A percentile compares a stretch with the other conserved stretches of the same genome.
Evolutionary conservation across 2,797 vertebrate species (phyloP).

Genomic region (Simalia tracyae): DNA sequence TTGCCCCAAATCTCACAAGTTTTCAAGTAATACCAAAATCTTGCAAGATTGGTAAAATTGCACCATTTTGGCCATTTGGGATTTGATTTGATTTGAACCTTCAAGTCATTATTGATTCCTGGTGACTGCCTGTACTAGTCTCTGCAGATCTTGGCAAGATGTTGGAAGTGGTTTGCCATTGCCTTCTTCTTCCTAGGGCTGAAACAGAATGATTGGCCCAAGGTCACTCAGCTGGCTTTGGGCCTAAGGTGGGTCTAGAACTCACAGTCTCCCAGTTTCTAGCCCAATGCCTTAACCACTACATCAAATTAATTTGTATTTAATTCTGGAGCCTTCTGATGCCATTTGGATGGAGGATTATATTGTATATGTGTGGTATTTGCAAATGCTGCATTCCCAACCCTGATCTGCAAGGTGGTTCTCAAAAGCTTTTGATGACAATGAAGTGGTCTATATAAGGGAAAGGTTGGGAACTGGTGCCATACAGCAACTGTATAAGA

Average conservation of each 20-base stretch:
- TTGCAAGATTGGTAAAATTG: not conserved
- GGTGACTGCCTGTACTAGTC: not conserved
- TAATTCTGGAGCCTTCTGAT: not conserved
- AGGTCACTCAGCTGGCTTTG: not conserved
- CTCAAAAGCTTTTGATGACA: not conserved
- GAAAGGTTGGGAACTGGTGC: not conserved
- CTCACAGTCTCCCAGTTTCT: not conserved
- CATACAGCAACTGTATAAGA: not conserved
- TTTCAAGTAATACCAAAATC: not conserved
- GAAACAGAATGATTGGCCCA: not conserved
- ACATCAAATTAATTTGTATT: not conserved
- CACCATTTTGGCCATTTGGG: not conserved
- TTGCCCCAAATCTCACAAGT: not conserved
- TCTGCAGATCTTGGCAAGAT: not conserved
- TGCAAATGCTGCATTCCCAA: not conserved
- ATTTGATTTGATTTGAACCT: not conserved
- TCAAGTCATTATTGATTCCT: not conserved
- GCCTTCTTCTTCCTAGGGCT: not conserved
- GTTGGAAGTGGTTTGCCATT: not conserved
- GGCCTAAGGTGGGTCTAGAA: not conserved
- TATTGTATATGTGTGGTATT: not conserved
- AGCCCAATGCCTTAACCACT: not conserved
- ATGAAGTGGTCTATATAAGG: not conserved
- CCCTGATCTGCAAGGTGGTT: not conserved
- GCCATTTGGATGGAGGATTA: not conserved